phyloP scores from a whole-genome alignment of 2,888 invertebrate species.

The Agapostemon virescens region DNA sequence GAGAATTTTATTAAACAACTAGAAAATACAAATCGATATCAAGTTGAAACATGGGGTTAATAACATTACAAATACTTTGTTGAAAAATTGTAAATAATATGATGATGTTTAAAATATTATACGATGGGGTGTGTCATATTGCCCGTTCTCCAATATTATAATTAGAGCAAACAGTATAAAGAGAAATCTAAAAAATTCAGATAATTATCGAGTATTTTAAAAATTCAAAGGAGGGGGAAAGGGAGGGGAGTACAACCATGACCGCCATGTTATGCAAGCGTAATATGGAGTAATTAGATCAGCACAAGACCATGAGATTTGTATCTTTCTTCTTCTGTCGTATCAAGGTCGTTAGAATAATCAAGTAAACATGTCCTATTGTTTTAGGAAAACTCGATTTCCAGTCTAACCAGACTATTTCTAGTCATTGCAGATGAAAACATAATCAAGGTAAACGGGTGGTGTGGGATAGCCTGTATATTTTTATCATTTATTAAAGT shows the following conservation, averaged over 20 bases:
- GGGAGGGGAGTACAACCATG: neutral
- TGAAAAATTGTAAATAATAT: constrained; percentile 6
- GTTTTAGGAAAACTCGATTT: neutral
- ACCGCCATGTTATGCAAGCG: neutral
- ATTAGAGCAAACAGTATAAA: neutral
- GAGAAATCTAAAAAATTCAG: neutral
- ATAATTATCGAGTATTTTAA: neutral
- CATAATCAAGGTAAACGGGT: neutral
- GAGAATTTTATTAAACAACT: constrained; percentile 83
- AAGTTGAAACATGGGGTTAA: constrained; percentile 90
- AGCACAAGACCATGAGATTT: neutral
- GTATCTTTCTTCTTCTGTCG: neutral
- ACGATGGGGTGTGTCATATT: neutral
- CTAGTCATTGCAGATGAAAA: neutral
- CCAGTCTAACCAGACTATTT: neutral
- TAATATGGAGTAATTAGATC: neutral
- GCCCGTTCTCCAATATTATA: neutral
- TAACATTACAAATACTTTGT: neutral
- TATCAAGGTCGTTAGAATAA: neutral
- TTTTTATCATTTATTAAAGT: neutral
- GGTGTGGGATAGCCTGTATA: neutral
- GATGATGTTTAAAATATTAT: neutral
- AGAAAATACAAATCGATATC: constrained; percentile 85
- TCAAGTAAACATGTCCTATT: neutral
- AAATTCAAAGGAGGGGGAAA: neutral